Evolutionary conservation across 2,888 invertebrate species (phyloP).

Genomic region (Cosmorhoe ocellata): DNA sequence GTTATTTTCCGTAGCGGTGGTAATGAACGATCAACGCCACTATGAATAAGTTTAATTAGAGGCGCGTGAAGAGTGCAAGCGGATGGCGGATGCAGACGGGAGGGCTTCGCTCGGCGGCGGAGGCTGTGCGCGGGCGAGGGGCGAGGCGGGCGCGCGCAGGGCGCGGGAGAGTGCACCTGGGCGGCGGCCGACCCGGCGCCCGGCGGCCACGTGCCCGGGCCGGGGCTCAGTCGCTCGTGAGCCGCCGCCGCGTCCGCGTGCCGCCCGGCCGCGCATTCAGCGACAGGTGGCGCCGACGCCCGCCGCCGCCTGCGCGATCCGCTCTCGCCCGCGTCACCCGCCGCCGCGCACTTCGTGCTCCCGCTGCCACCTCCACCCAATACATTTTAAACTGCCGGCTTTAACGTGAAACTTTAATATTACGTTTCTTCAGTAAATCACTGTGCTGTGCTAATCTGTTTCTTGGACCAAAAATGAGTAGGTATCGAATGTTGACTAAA

Average conservation of each 20-base stretch:
- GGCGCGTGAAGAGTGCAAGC: constrained; percentile 20
- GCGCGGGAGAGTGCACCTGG: constrained; percentile 72
- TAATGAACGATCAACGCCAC: constrained; percentile 24
- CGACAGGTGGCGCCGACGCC: constrained; percentile 71
- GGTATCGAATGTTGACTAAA: constrained; percentile 46
- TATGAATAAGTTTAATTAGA: constrained; percentile 31
- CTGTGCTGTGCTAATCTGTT: constrained; percentile 59
- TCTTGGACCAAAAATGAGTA: constrained; percentile 43
- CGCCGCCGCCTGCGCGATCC: constrained; percentile 68
- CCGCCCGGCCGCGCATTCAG: constrained; percentile 47
- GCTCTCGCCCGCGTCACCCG: constrained; percentile 42
- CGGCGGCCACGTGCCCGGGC: constrained; percentile 69
- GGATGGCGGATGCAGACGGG: constrained; percentile 38
- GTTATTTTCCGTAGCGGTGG: constrained; percentile 6
- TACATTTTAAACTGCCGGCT: constrained; percentile 53
- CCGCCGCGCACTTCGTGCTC: constrained; percentile 30
- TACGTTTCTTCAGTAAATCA: constrained; percentile 50
- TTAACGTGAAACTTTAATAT: constrained; percentile 63
- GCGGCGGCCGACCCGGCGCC: constrained; percentile 67
- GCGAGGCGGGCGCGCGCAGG: constrained; percentile 34
- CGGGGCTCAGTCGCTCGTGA: constrained; percentile 61
- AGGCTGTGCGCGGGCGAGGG: constrained; percentile 28
- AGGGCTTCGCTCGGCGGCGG: constrained; percentile 22
- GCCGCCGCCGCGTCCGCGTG: constrained; percentile 44
- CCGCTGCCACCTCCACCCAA: constrained; percentile 31